Conservation (phyloP, 2,888 invertebrate genomes). For the Furcula furcula region DNA sequence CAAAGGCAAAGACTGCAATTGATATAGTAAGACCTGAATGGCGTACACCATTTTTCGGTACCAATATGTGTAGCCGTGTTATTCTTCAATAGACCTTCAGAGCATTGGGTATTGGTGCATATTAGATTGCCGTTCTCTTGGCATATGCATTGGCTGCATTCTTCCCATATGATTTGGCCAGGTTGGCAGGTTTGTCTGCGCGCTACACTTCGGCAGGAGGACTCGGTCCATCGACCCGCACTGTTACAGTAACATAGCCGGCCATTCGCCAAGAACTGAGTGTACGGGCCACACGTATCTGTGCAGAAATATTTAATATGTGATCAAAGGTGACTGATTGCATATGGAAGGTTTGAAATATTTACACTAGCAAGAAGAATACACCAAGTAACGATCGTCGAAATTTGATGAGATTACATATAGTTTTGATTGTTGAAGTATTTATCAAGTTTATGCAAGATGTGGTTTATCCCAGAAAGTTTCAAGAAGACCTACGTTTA, state of each 20-base stretch:
- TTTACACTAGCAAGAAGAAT: no score
- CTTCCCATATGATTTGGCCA: slow-evolving; percentile 58
- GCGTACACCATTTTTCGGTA: slow-evolving; percentile 45
- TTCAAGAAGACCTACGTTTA: no score
- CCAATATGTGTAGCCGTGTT: slow-evolving; percentile 8
- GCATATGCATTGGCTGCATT: slow-evolving; percentile 64
- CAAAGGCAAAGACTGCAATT: slow-evolving; percentile 68
- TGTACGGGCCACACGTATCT: slow-evolving; percentile 64
- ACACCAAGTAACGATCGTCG: no score
- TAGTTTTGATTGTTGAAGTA: no score
- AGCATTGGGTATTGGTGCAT: slow-evolving; percentile 50
- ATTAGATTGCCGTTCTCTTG: slow-evolving; percentile 51
- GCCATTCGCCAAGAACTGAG: slow-evolving; percentile 54
- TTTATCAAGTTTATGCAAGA: no score
- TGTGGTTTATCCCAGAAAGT: no score
- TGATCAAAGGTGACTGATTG: slow-evolving; percentile 3
- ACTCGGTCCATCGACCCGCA: slow-evolving; percentile 51
- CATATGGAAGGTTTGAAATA: background rate
- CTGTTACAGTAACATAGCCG: slow-evolving; percentile 55
- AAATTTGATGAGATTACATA: no score
- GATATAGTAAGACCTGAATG: slow-evolving; percentile 58
- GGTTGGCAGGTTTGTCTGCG: slow-evolving; percentile 49
- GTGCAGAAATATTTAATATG: slow-evolving; percentile 7
- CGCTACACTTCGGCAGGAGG: slow-evolving; percentile 41
- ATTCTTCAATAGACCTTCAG: slow-evolving; percentile 22